These are phyloP conservation scores for Drosophila paranaensis DNA, from an alignment of 2,888 invertebrate genomes.

Conservation along the genomic window DNA sequence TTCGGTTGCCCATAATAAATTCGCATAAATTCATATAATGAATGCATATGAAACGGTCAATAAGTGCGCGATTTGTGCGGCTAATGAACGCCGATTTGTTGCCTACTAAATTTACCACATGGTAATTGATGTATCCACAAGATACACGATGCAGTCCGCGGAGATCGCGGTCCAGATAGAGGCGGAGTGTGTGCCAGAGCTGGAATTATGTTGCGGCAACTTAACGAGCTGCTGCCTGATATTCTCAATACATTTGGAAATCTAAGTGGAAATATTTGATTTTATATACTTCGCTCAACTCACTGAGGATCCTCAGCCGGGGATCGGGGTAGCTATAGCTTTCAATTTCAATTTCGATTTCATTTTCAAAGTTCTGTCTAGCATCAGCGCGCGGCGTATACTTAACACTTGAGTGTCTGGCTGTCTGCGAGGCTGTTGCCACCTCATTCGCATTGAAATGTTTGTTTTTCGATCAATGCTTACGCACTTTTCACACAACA, in stretches of 20 bases:
- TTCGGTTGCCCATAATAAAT: conserved; percentile 59
- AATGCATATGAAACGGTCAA: conserved; percentile 58
- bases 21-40: conserved; percentile 59
- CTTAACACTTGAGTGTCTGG: conserved; percentile 43
- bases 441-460: conserved; percentile 68
- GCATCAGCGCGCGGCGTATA: conserved; percentile 48
- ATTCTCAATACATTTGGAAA: conserved; percentile 51
- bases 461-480: conserved; percentile 66
- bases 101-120: conserved; percentile 59
- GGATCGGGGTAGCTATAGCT: conserved; percentile 1
- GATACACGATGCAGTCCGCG: conserved; percentile 14
- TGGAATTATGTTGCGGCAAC: conserved; percentile 30
- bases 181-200: not conserved
- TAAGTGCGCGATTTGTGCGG: conserved; percentile 69
- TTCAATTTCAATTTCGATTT: not conserved
- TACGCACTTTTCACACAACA: conserved; percentile 73
- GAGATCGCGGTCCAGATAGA: not conserved
- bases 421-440: conserved; percentile 53
- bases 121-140: conserved; percentile 59
- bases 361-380: conserved; percentile 57
- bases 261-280: conserved; percentile 74
- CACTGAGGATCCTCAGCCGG: conserved; percentile 27
- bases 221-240: conserved; percentile 66
- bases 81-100: conserved; percentile 71
- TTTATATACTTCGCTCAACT: conserved; percentile 70